These are phyloP conservation scores for Acomys russatus DNA, from an alignment of 2,797 vertebrate species.

Conservation along the genomic window DNA sequence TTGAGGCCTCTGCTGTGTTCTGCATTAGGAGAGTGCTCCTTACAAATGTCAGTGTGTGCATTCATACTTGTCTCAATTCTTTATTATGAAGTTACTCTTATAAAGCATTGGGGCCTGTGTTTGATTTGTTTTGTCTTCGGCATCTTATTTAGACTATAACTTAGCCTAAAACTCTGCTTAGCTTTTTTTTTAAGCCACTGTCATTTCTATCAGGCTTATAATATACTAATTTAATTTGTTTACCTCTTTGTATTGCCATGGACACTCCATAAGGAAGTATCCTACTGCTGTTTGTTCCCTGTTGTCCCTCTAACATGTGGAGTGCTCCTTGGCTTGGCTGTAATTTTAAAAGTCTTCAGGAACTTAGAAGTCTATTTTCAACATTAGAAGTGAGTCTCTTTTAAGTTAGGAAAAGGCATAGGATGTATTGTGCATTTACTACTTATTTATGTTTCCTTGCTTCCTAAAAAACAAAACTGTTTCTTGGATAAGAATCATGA, in stretches of 20 bases:
- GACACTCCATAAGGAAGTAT: background rate
- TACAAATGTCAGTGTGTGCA: background rate
- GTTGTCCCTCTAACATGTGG: background rate
- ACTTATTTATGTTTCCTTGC: background rate
- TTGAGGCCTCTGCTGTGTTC: background rate
- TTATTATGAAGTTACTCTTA: background rate
- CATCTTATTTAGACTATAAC: background rate
- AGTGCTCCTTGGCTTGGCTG: background rate
- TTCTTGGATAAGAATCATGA: conserved; percentile 1
- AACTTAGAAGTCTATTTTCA: conserved; percentile 19
- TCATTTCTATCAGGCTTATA: background rate
- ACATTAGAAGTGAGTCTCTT: background rate
- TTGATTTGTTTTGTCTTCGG: background rate
- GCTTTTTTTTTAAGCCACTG: background rate
- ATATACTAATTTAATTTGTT: background rate
- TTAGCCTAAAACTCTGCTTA: conserved; percentile 4
- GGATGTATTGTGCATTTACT: background rate
- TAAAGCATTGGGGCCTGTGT: background rate
- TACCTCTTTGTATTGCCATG: background rate
- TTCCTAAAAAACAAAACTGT: background rate
- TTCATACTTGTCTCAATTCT: background rate
- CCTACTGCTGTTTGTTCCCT: background rate
- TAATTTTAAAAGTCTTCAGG: background rate
- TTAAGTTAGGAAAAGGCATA: background rate
- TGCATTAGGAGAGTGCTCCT: background rate